These are phyloP conservation scores for Macrotis lagotis DNA, from an alignment of 2,113 vertebrate species.

Conservation along the genomic window DNA sequence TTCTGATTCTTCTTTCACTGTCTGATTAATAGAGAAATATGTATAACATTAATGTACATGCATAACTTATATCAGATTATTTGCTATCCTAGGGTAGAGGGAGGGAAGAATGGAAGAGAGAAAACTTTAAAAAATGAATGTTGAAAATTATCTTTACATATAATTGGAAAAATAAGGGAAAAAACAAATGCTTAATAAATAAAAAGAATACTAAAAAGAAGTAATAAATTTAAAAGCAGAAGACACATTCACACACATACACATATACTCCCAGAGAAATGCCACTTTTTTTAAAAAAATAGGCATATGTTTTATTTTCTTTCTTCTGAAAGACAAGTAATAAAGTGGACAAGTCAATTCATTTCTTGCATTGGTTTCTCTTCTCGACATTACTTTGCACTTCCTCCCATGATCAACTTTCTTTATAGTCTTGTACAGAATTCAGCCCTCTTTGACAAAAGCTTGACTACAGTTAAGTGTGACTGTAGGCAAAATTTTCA, in stretches of 20 bases:
- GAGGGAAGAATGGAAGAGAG: too few relatives aligned
- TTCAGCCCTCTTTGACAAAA: neutral
- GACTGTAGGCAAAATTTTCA: neutral
- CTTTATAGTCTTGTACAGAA: neutral
- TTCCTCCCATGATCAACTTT: neutral
- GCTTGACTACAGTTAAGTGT: neutral
- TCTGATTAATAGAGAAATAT: too few relatives aligned
- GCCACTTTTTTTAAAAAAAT: neutral
- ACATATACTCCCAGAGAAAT: neutral
- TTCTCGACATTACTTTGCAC: neutral
- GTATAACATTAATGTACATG: too few relatives aligned
- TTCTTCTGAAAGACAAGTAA: neutral
- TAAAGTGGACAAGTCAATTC: neutral
- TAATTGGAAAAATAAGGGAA: too few relatives aligned
- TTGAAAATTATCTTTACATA: too few relatives aligned
- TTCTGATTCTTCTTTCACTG: too few relatives aligned
- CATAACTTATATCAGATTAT: too few relatives aligned
- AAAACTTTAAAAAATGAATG: too few relatives aligned
- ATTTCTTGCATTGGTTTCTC: neutral
- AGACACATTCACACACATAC: neutral
- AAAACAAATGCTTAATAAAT: too few relatives aligned
- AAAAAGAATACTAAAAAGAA: neutral
- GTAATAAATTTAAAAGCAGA: neutral
- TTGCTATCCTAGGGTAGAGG: too few relatives aligned
- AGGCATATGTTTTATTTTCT: neutral